phyloP scores from a whole-genome alignment of 2,888 invertebrate species.

The Caenorhabditis becei region DNA sequence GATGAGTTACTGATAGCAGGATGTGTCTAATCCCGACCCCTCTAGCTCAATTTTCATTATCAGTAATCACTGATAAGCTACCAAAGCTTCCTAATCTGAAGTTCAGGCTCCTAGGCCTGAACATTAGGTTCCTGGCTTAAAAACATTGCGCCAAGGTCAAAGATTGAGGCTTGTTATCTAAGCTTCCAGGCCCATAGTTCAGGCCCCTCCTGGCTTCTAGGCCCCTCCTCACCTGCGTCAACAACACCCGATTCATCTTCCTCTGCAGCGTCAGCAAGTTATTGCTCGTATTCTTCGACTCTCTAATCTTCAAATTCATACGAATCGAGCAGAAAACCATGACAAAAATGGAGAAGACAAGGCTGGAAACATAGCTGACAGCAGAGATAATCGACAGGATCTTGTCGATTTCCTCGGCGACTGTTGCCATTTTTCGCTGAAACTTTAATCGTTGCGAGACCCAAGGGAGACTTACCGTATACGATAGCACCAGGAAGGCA shows the following conservation, averaged over 20 bases:
- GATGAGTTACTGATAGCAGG: too few species aligned
- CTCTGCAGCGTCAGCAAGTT: conserved; percentile 35
- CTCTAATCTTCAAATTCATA: conserved; percentile 40
- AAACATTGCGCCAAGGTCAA: too few species aligned
- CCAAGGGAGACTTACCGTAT: conserved; percentile 1
- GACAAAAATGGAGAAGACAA: conserved; percentile 8
- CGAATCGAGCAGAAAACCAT: conserved; percentile 38
- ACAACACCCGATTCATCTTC: conserved; percentile 37
- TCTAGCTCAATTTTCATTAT: too few species aligned
- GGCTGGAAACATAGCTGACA: neutral
- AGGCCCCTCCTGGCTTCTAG: neutral
- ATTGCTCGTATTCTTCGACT: conserved; percentile 29
- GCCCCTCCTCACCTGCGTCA: conserved; percentile 24
- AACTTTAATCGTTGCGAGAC: neutral
- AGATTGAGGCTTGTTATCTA: too few species aligned
- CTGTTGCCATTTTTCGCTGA: conserved; percentile 6
- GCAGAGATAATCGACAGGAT: conserved; percentile 28
- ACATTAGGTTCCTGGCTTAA: too few species aligned
- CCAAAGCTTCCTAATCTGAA: too few species aligned
- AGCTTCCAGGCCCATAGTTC: too few species aligned
- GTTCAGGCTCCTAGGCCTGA: too few species aligned
- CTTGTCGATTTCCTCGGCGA: conserved; percentile 8
- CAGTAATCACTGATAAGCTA: too few species aligned
- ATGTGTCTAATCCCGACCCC: too few species aligned
- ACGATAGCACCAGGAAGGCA: conserved; percentile 24